A percentile compares a stretch with the other conserved stretches of the same genome.
These are phyloP conservation scores for Naja naja DNA, from an alignment of 2,113 vertebrate species.

Conservation along the genomic window DNA sequence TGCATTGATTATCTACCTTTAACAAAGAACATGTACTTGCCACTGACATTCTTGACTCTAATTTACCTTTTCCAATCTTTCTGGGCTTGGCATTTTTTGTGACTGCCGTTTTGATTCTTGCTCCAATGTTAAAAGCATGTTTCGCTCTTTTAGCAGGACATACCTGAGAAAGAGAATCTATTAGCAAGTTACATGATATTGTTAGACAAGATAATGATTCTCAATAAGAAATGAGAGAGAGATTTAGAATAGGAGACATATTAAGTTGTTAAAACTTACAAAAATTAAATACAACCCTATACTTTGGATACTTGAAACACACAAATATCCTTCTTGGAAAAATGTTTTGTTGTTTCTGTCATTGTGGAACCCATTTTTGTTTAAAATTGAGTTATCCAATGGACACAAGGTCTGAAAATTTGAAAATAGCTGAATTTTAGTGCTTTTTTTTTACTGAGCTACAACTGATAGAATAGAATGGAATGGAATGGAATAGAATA, in stretches of 20 bases:
- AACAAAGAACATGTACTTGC: background rate
- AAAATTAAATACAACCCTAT: background rate
- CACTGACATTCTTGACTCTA: background rate
- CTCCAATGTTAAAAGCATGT: conserved; percentile 91
- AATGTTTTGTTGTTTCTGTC: background rate
- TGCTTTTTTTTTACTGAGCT: too few relatives aligned
- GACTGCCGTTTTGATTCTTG: conserved; percentile 87
- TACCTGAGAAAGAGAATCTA: conserved; percentile 79
- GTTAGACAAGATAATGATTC: background rate
- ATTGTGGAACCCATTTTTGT: background rate
- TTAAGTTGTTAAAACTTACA: background rate
- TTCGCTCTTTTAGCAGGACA: conserved; percentile 93
- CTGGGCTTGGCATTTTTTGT: conserved; percentile 88
- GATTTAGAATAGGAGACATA: background rate
- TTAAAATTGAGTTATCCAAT: background rate
- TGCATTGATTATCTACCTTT: background rate
- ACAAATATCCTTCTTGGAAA: background rate
- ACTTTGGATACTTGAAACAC: background rate
- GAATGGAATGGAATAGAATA: too few relatives aligned
- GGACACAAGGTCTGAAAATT: background rate
- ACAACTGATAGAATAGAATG: too few relatives aligned
- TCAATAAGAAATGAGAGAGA: background rate
- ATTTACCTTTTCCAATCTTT: conserved; percentile 87
- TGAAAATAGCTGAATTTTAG: too few relatives aligned
- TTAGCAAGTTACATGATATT: background rate